Conservation (phyloP, 2,888 invertebrate species). For the Aspidiotus destructor region DNA sequence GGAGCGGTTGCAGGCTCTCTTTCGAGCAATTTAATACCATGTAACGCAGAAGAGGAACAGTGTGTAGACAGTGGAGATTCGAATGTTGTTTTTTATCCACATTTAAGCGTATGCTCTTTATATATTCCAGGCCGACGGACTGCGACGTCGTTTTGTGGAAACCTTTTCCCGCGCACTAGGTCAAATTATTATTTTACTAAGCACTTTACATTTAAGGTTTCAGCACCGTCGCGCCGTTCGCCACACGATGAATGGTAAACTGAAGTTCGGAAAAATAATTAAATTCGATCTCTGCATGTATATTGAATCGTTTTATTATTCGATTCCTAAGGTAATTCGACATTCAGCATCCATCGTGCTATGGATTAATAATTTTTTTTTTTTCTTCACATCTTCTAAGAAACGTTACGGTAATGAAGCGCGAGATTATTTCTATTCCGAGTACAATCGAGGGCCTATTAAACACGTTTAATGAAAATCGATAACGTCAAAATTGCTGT, state of each 20-base stretch:
- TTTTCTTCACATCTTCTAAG: not conserved
- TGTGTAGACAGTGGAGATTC: not conserved
- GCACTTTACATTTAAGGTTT: no score
- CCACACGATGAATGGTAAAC: no score
- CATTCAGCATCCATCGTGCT: no score
- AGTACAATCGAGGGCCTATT: constrained; percentile 5
- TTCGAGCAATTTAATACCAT: constrained; percentile 1
- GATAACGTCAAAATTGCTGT: not conserved
- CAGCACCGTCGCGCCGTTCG: no score
- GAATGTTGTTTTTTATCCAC: not conserved
- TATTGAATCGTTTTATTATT: no score
- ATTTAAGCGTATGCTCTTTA: not conserved
- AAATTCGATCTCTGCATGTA: no score
- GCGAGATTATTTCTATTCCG: not conserved
- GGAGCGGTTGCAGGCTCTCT: constrained; percentile 8
- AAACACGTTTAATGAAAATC: constrained; percentile 9
- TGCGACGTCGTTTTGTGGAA: not conserved
- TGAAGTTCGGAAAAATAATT: no score
- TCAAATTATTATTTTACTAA: no score
- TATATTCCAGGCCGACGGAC: constrained; percentile 3
- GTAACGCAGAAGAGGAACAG: constrained; percentile 1
- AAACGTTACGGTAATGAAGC: not conserved
- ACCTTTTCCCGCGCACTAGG: not conserved
- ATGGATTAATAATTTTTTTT: no score
- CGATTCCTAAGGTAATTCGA: no score